These are phyloP conservation scores for Ditylenchus weischeri DNA, from an alignment of 2,888 invertebrate species.

Conservation along the genomic window DNA sequence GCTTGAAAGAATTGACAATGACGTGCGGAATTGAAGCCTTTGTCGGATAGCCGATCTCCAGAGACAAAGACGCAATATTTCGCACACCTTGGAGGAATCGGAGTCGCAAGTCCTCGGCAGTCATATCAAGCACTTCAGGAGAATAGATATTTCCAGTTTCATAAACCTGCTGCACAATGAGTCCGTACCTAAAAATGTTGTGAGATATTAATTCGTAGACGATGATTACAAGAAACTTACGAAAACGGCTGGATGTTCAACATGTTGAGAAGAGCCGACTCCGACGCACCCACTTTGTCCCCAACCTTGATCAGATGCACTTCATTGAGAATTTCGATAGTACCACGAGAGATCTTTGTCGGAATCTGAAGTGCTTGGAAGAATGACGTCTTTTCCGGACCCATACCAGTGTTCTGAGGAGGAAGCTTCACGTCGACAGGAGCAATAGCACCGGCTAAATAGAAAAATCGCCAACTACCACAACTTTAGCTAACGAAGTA, in stretches of 20 bases:
- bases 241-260: conserved; percentile 99
- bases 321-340: conserved; percentile 93
- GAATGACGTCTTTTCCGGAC: conserved; percentile 99
- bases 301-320: conserved; percentile 72
- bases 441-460: conserved; percentile 82
- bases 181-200: conserved; percentile 70
- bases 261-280: conserved; percentile 98
- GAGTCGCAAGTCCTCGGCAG: conserved; percentile 85
- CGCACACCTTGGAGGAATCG: conserved; percentile 73
- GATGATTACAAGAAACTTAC: conserved; percentile 70
- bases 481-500: no score
- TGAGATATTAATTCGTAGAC: no score
- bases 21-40: conserved; percentile 94
- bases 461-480: no score
- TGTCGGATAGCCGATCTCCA: conserved; percentile 91
- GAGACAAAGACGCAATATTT: conserved; percentile 86
- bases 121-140: conserved; percentile 94
- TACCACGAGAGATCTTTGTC: conserved; percentile 98
- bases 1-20: conserved; percentile 95
- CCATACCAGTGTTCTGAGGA: conserved; percentile 96
- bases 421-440: conserved; percentile 92
- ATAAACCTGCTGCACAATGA: conserved; percentile 81
- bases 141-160: conserved; percentile 97
- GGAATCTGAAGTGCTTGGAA: conserved; percentile 99
- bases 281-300: conserved; percentile 96